Base-by-base conservation (phyloP, 1,140 invertebrate species). In the Sogatella furcifera region DNA sequence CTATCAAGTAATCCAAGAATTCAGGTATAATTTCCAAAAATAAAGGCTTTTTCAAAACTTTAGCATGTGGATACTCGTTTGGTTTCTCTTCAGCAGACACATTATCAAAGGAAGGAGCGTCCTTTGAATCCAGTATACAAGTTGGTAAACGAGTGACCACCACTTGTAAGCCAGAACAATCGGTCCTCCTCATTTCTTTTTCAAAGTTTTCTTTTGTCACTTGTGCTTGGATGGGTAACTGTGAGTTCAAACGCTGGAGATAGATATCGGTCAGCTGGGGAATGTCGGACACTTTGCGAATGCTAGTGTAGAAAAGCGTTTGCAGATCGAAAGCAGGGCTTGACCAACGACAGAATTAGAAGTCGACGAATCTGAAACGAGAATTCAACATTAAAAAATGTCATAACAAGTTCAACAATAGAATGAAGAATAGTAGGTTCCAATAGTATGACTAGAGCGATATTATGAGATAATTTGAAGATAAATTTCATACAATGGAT, bases 261-360 rank as follows among this genome's bases (percentile, higher is more conserved):
- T 60, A 60, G 21, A 60, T 22, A 9, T 21, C 14, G 15, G 38
- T 43, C 17, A 60, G 41, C 17, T 44, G 14, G 17, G 42, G 17
- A 13, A 55, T 44, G 14, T 54, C n/a, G 8, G 11, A 5, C 31
- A 15, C n/a, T 1, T 14, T 43, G 5, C 24, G 34, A 14, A 53
- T 34, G 41, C 64, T 64, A 1, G 62, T 59, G 41, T 57, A 34
- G 2, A 67, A 52, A 52, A 67, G 63, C 17, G 62, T 55, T 15
- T 52, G 52, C 15, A 67, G 34, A 59, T 67, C 66, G 21, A 61
- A 22, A 9, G 64, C 59, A 13, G 60, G 61, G 6, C 65, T 58
- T 13, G 34, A 28, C 22, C 24, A 67, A 5, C 60, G 28, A n/a
- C 43, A 34, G 14, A 63, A 6, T 41, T 61, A 59, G 41, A 41